These are phyloP conservation scores for Melanostoma scalare DNA, from an alignment of 2,888 invertebrate genomes.

Conservation along the genomic window DNA sequence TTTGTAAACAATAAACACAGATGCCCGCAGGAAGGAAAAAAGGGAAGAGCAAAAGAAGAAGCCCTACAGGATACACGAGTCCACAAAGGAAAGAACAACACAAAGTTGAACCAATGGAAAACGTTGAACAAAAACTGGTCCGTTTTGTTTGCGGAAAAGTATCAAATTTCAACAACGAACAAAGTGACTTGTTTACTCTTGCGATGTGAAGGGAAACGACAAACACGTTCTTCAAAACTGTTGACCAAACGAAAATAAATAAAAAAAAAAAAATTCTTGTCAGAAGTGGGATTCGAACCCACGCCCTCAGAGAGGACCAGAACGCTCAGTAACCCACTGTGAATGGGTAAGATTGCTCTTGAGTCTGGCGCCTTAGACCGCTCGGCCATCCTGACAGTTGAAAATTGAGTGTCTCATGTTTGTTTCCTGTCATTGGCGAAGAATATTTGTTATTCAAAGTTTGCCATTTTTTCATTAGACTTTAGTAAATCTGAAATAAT, in stretches of 20 bases:
- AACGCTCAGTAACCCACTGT: constrained; percentile 53
- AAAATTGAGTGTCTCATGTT: background rate
- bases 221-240: constrained; percentile 42
- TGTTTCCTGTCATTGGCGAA: background rate
- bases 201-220: constrained; percentile 18
- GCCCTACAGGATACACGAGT: constrained; percentile 52
- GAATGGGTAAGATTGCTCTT: constrained; percentile 75
- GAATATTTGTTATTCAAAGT: no score
- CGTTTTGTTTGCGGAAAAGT: constrained; percentile 62
- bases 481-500: constrained; percentile 11
- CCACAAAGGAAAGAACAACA: constrained; percentile 22
- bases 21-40: constrained; percentile 51
- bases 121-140: constrained; percentile 34
- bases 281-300: constrained; percentile 71
- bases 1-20: constrained; percentile 63
- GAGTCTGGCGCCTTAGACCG: constrained; percentile 78
- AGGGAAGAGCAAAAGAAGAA: constrained; percentile 14
- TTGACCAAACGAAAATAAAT: constrained; percentile 14
- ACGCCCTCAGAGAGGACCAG: constrained; percentile 72
- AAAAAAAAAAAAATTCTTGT: constrained; percentile 47
- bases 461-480: background rate
- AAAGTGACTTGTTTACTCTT: constrained; percentile 44
- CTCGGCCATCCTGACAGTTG: constrained; percentile 76
- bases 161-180: constrained; percentile 56
- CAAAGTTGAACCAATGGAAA: background rate